phyloP scores from a whole-genome alignment of 53 echinoderm and acorn worm genomes.

The Crossaster papposus region DNA sequence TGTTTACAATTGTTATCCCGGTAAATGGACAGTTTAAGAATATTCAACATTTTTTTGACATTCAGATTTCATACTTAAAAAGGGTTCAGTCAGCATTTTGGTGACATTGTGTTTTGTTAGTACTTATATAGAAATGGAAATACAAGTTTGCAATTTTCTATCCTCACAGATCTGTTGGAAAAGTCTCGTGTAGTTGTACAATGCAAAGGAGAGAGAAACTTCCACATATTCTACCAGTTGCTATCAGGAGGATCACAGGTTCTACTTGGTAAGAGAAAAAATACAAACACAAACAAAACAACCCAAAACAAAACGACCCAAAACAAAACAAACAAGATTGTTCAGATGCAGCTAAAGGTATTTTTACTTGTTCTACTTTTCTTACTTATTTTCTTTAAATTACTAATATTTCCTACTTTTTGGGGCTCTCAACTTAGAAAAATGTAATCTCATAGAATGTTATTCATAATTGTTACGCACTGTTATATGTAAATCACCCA shows the following conservation, averaged over 20 bases:
- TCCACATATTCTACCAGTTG: slow-evolving; percentile 91
- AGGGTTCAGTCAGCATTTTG: not conserved
- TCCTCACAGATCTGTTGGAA: slow-evolving; percentile 78
- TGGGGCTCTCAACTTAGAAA: too few species aligned
- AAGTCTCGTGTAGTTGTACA: slow-evolving; percentile 81
- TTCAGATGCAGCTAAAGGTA: not conserved
- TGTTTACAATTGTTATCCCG: too few species aligned
- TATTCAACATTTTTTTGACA: too few species aligned
- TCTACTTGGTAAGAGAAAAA: slow-evolving; percentile 65
- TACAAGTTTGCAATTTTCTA: not conserved
- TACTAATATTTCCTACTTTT: too few species aligned
- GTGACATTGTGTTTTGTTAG: not conserved
- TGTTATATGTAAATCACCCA: too few species aligned
- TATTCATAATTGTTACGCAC: too few species aligned
- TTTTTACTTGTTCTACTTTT: not conserved
- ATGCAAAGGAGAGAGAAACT: slow-evolving; percentile 81
- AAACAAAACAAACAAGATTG: not conserved
- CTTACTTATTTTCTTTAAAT: too few species aligned
- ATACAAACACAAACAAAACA: too few species aligned
- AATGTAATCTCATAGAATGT: too few species aligned
- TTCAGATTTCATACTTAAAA: too few species aligned
- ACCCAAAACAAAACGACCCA: too few species aligned
- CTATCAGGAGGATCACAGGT: slow-evolving; percentile 76
- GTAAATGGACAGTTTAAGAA: too few species aligned
- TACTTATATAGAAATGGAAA: not conserved